These are phyloP conservation scores for Agrotis clavis DNA, from an alignment of 2,888 invertebrate species.

Conservation along the genomic window DNA sequence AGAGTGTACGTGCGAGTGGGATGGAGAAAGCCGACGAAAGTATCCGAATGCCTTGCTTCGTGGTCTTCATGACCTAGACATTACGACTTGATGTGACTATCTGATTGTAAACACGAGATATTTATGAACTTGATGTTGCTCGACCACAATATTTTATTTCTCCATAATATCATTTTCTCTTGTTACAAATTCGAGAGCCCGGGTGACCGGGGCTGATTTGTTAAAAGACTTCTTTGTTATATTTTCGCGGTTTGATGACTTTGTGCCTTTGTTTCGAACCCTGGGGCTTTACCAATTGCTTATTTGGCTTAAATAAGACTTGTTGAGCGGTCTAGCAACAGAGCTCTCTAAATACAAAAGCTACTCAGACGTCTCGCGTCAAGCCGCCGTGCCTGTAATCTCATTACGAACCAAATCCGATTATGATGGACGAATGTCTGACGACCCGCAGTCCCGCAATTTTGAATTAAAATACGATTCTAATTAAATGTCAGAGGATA, in stretches of 20 bases:
- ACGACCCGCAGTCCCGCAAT: conserved; percentile 53
- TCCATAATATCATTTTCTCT: conserved; percentile 21
- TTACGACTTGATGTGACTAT: conserved; percentile 51
- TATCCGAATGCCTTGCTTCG: conserved; percentile 55
- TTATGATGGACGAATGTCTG: conserved; percentile 71
- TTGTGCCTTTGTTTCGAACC: conserved; percentile 33
- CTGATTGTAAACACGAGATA: conserved; percentile 55
- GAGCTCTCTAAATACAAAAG: conserved; percentile 38
- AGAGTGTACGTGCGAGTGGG: conserved; percentile 53
- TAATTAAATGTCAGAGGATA: conserved; percentile 69
- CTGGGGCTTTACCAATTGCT: conserved; percentile 33
- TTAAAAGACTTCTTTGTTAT: conserved; percentile 22
- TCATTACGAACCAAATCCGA: conserved; percentile 78
- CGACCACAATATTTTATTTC: conserved; percentile 20
- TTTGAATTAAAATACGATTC: conserved; percentile 72
- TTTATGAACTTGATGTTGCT: conserved; percentile 47
- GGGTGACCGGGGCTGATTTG: conserved; percentile 16
- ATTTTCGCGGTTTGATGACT: conserved; percentile 23
- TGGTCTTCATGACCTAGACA: conserved; percentile 60
- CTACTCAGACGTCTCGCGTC: conserved; percentile 58
- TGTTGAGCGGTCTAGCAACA: conserved; percentile 37
- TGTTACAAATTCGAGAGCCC: conserved; percentile 2
- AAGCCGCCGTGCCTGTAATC: conserved; percentile 72
- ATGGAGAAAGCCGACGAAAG: conserved; percentile 65
- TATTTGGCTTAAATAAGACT: conserved; percentile 35